phyloP scores from a whole-genome alignment of 1,140 invertebrate genomes.

The Uloborus diversus region DNA sequence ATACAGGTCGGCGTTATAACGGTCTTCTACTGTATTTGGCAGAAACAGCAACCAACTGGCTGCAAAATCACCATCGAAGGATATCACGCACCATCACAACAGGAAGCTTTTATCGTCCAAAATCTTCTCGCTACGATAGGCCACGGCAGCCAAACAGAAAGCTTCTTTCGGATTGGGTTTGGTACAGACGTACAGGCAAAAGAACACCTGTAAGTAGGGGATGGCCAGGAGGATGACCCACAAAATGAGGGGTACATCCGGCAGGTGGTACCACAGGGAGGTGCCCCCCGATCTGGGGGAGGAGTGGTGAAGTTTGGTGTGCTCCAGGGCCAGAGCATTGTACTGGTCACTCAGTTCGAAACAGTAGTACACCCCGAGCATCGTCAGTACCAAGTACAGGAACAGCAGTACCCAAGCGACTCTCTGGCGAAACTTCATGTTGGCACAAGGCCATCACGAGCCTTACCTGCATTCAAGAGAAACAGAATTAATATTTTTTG shows the following conservation, averaged over 20 bases:
- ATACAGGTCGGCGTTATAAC: too few species aligned
- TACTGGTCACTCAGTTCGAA: slow-evolving; percentile 43
- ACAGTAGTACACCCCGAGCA: slow-evolving; percentile 26
- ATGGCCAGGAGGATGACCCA: slow-evolving; percentile 32
- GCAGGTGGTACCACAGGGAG: slow-evolving; percentile 8
- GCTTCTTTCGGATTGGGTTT: slow-evolving; percentile 37
- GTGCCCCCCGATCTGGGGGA: neutral
- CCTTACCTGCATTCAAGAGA: too few species aligned
- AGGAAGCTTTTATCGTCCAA: too few species aligned
- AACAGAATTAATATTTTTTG: too few species aligned
- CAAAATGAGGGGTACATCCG: slow-evolving; percentile 22
- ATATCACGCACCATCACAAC: too few species aligned
- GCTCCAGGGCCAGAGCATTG: slow-evolving; percentile 20
- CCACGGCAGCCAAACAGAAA: too few species aligned
- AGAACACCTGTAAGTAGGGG: slow-evolving; percentile 39
- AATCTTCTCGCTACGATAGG: too few species aligned
- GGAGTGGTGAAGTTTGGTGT: slow-evolving; percentile 38
- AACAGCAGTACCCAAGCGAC: slow-evolving; percentile 42
- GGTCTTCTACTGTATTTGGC: too few species aligned
- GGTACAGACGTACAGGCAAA: slow-evolving; percentile 43
- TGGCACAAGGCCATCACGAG: slow-evolving; percentile 26
- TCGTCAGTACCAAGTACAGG: slow-evolving; percentile 16
- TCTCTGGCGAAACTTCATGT: slow-evolving; percentile 48
- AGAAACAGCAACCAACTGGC: too few species aligned
- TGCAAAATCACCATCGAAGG: too few species aligned